Conservation (phyloP, 2,888 invertebrate species). For the Chloromyia formosa region DNA sequence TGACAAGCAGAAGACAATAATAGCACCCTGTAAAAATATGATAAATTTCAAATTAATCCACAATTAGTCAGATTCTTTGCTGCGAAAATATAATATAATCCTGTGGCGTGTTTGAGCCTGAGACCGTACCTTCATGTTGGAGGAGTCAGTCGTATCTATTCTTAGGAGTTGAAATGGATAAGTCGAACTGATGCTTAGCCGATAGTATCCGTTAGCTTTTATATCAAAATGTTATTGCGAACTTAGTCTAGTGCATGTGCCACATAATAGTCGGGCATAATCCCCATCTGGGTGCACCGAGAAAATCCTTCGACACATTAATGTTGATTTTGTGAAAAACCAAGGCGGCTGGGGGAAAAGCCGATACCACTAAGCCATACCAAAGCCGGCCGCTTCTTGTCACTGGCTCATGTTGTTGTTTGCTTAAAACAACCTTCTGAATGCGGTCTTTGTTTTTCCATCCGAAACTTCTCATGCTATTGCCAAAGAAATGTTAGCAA, state of each 20-base stretch:
- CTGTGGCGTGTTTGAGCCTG: background rate
- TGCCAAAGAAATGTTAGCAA: conserved; percentile 25
- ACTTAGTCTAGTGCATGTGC: background rate
- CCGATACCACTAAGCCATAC: background rate
- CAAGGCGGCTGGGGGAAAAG: background rate
- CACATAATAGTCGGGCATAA: background rate
- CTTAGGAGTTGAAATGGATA: conserved; percentile 27
- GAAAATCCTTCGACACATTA: conserved; percentile 42
- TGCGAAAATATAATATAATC: background rate
- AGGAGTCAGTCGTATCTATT: conserved; percentile 22
- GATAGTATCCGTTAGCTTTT: conserved; percentile 40
- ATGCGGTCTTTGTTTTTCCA: conserved; percentile 36
- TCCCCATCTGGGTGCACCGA: conserved; percentile 37
- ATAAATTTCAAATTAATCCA: background rate
- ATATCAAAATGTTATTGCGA: conserved; percentile 39
- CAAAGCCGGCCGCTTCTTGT: conserved; percentile 23
- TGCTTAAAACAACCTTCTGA: conserved; percentile 35
- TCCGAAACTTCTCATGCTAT: conserved; percentile 43
- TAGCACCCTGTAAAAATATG: conserved; percentile 24
- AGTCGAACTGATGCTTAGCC: conserved; percentile 37
- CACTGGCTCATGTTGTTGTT: background rate
- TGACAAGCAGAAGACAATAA: conserved; percentile 44
- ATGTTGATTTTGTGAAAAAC: conserved; percentile 31
- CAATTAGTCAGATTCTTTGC: too few relatives aligned
- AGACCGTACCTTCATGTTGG: conserved; percentile 36